Percentiles rank a stretch among this genome's conserved stretches.
Conservation (phyloP, 2,888 invertebrate species). For the Sabellastarte sp. region DNA sequence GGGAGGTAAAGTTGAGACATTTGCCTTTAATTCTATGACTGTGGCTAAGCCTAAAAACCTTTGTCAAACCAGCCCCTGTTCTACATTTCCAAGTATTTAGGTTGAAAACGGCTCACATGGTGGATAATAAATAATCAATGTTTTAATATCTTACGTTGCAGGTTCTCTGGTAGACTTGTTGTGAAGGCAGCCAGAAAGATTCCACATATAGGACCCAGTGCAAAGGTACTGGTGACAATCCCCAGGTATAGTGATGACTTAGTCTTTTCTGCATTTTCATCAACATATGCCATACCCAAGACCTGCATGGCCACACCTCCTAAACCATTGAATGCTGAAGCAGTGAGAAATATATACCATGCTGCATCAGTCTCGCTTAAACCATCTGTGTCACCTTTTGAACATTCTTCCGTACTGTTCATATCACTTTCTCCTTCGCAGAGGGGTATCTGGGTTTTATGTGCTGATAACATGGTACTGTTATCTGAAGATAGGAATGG, state of each 20-base stretch:
- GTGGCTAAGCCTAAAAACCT: no score
- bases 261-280: slow-evolving; percentile 38
- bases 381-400: background rate
- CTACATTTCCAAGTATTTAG: no score
- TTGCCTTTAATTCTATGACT: no score
- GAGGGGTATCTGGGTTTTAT: background rate
- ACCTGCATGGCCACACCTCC: slow-evolving; percentile 33
- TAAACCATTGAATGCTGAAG: slow-evolving; percentile 22
- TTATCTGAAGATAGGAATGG: background rate
- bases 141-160: slow-evolving; percentile 7
- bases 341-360: slow-evolving; percentile 16
- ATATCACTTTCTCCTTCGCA: background rate
- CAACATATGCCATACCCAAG: slow-evolving; percentile 43
- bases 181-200: slow-evolving; percentile 20
- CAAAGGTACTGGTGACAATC: slow-evolving; percentile 20
- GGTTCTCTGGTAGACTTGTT: slow-evolving; percentile 27
- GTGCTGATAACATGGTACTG: background rate
- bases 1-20: no score
- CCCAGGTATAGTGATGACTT: slow-evolving; percentile 41
- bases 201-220: slow-evolving; percentile 24
- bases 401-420: slow-evolving; percentile 1
- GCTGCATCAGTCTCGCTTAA: slow-evolving; percentile 6
- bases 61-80: no score
- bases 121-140: no score
- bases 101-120: no score